Evolutionary conservation across 2,797 vertebrate species (phyloP), one percentile per base, ranked within the genome.

Genomic region (Valencia hispanica): DNA sequence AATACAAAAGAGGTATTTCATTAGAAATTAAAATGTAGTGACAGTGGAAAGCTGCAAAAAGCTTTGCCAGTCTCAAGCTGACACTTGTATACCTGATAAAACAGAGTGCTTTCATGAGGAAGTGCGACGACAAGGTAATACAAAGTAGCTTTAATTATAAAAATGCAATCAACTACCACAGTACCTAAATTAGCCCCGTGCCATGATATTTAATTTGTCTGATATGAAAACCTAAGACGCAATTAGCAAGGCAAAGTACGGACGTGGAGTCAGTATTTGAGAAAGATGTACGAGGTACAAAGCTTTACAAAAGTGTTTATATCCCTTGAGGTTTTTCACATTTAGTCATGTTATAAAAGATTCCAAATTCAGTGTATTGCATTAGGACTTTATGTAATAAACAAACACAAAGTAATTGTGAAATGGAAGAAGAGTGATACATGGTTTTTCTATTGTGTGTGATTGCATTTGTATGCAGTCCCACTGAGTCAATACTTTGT

Each of bases 181-280:
- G 25, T 83, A 82, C 45, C 72, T 70, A 22, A 77, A 75, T 82
- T 55, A 70, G 72, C 47, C 47, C 25, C 36, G 66, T 86, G 73
- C 74, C 9, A 43, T 63, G 43, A 81, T 34, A 39, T 83, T 70
- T 86, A 8, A 82, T 79, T 69, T 68, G 69, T 50, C 73, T 34
- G 75, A 81, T 74, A 88, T 79, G 75, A 80, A 84, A 77, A 82
- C 75, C 78, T 51, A 50, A 72, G 43, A 86, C 57, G 30, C 15
- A 57, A 85, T 80, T 78, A 75, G 88, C 69, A 79, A 78, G 63
- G 70, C 51, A 36, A 55, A 77, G 20, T 59, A 8, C 77, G 6
- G 34, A 68, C 25, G 61, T 63, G 32, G 59, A 7, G 0, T 51
- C 7, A 18, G 53, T 65, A 66, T 79, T 74, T 70, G 57, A 72